Evolutionary conservation across 2,113 vertebrate genomes (phyloP), one percentile per base, ranked within the genome.

Genomic region (Aptenodytes patagonicus): DNA sequence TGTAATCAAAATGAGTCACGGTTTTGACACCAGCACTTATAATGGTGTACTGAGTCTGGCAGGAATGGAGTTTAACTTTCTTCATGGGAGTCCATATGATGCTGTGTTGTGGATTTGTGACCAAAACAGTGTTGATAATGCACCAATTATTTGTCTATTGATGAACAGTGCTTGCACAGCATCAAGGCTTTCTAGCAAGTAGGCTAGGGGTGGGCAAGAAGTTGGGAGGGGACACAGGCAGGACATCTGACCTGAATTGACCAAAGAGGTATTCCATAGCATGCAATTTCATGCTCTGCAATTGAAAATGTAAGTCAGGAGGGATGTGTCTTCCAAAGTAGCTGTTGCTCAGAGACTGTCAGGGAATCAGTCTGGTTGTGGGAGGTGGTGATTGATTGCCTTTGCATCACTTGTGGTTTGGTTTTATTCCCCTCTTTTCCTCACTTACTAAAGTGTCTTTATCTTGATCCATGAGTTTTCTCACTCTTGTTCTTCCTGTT

Each of bases 151-250:
- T 64, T 58, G 7, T 36, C 38, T 28, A 4, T 32, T 73, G 13
- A 46, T 51, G 42, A 84, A 21, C 2, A 46, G 5, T 51, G 4
- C 4, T 52, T 76, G 18, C 29, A 34, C 6, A n/a, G 0, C 2
- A 20, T 42, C 42, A 71, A 40, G 7, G 3, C 1, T 55, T 60
- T 65, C 28, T 82, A 75, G 7, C 13, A 83, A 69, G 7, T 15
- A 29, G 16, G 4, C 16, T 38, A 55, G 7, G 2, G 0, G 2
- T 49, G 8, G 14, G 5, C 19, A 52, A 77, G 47, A 31, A 51
- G 6, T 1, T 78, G 16, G 9, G 34, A 46, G 7, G 8, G 2
- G 3, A 70, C 66, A 66, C 3, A 42, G 8, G 3, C 3, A 57
- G 18, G 9, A 21, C 3, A 34, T 5, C 7, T 36, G 8, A 10